Percentiles rank a stretch among this genome's conserved stretches.
phyloP scores from a whole-genome alignment of 2,113 vertebrate species.

The Thunnus maccoyii region DNA sequence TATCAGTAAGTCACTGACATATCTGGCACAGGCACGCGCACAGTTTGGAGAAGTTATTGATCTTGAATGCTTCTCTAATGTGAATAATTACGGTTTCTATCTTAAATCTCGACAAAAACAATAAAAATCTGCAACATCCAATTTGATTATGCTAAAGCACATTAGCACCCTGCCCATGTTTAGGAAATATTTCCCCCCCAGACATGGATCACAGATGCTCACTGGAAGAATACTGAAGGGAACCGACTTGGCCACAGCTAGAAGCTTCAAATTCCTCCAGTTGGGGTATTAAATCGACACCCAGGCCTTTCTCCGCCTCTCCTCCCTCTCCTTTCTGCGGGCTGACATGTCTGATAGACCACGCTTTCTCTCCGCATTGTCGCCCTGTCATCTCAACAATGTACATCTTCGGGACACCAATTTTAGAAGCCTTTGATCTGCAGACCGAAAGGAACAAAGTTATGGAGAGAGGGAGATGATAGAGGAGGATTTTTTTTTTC shows the following conservation, averaged over 20 bases:
- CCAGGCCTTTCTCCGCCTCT: constrained; percentile 69
- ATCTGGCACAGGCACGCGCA: not conserved
- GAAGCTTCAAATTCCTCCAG: constrained; percentile 73
- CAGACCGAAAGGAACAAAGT: constrained; percentile 93
- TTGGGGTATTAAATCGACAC: constrained; percentile 78
- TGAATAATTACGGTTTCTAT: not conserved
- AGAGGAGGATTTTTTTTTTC: constrained; percentile 73
- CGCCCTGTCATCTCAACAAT: constrained; percentile 92
- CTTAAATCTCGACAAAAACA: not conserved
- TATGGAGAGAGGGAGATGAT: constrained; percentile 87
- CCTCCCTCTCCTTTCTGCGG: constrained; percentile 81
- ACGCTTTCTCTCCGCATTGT: constrained; percentile 89
- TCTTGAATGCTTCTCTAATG: not conserved
- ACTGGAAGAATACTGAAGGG: constrained; percentile 29
- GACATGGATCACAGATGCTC: constrained; percentile 36
- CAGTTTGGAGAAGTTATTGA: not conserved
- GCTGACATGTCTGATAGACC: constrained; percentile 91
- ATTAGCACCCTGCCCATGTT: constrained; percentile 7
- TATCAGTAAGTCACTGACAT: not conserved
- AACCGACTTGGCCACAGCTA: constrained; percentile 40
- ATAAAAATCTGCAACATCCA: constrained; percentile 1
- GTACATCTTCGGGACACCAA: constrained; percentile 88
- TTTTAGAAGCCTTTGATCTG: constrained; percentile 92
- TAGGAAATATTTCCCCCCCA: constrained; percentile 14
- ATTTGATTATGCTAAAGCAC: not conserved